These are phyloP conservation scores for Danio kyathit DNA, from an alignment of 2,797 vertebrate genomes.

Conservation along the genomic window DNA sequence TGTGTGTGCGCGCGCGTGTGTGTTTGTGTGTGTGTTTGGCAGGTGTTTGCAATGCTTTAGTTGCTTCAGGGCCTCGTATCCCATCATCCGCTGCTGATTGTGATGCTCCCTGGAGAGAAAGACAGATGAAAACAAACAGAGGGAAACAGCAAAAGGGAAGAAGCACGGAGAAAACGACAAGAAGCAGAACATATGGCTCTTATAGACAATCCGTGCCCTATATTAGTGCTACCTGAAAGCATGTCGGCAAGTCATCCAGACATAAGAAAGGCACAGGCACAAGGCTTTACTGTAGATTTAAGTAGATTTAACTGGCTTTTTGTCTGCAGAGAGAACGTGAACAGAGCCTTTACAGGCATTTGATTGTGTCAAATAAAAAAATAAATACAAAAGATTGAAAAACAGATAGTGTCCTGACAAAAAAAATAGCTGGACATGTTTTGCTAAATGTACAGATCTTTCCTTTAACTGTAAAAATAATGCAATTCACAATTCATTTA, in stretches of 20 bases:
- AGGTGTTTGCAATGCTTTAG: slow-evolving; percentile 57
- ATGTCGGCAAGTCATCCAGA: background rate
- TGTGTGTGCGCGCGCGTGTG: slow-evolving; percentile 8
- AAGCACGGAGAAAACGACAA: slow-evolving; percentile 28
- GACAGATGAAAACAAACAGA: slow-evolving; percentile 52
- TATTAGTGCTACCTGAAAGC: slow-evolving; percentile 2
- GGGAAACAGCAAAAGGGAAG: slow-evolving; percentile 14
- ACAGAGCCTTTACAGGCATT: background rate
- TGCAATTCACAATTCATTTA: too few relatives aligned
- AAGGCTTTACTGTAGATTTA: background rate
- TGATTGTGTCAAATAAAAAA: background rate
- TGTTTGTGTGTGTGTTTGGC: slow-evolving; percentile 36
- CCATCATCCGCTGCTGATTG: slow-evolving; percentile 53
- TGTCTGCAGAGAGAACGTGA: background rate
- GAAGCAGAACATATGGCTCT: slow-evolving; percentile 24
- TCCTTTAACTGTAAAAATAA: too few relatives aligned
- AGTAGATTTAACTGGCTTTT: background rate
- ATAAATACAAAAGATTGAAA: too few relatives aligned
- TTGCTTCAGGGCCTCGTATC: slow-evolving; percentile 38
- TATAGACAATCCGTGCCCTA: slow-evolving; percentile 28
- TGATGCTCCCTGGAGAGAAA: slow-evolving; percentile 44
- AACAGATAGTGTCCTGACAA: too few relatives aligned
- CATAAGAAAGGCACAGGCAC: background rate
- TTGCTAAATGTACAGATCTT: too few relatives aligned
- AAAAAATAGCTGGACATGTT: too few relatives aligned